Base-by-base conservation (phyloP, 2,797 vertebrate species). In the Phalloptychus januarius region DNA sequence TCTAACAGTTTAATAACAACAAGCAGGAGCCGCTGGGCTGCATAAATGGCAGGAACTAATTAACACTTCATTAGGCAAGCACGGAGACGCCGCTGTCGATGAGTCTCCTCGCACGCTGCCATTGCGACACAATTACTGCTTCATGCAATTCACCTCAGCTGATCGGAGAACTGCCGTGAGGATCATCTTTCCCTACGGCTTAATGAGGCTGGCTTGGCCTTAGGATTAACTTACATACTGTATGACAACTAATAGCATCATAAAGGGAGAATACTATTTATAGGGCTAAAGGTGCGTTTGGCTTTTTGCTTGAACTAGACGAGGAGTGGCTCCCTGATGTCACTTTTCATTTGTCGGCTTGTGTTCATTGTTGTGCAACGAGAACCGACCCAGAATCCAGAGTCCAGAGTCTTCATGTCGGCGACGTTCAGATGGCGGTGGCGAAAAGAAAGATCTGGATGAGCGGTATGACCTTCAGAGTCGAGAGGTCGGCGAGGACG, bases 371-470 rank as follows among this genome's bases (percentile, higher is more conserved):
- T 63, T 74, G 31, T 76, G 91, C 86, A 78, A 87, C 90, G 83
- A 45, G 84, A 38, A 23, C 63, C 63, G 15, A 11, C 1, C 28
- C 28, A 70, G 40, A 72, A 18, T 42, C 72, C 76, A 20, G n/a
- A n/a, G n/a, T n/a, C n/a, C n/a, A 2, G 11, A 50, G 8, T 52
- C 11, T 48, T 7, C 7, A 46, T 48, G 31, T 45, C 56, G 28
- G 1, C 0, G 7, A 74, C 75, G 81, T 93, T 98, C 95, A 99
- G 91, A 96, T 95, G 87, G 96, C 91, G 71, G 96, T 97, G 80
- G 97, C 97, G 79, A 99, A 99, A 36, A 99, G 94, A 92, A 99
- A 99, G 95, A 99, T 97, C 88, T 99, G 98, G 94, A 99, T 97
- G 94, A 99, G 97, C 61, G 98, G 98, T 95, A 99, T 97, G 87